These are phyloP conservation scores for Anolis apletophallus DNA, from an alignment of 2,797 vertebrate species.

Conservation along the genomic window DNA sequence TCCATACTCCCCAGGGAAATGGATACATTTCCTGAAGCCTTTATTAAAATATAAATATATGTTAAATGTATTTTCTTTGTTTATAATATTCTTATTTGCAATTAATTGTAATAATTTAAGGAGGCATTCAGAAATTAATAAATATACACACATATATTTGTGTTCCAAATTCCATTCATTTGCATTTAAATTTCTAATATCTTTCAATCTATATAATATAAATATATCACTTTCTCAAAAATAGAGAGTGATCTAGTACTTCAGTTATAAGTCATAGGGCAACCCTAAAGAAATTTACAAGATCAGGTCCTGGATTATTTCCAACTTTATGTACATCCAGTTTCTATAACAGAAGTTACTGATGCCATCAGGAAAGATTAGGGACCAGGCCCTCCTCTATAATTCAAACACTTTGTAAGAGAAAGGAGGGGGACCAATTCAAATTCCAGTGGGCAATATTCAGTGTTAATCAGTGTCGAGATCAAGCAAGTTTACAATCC, in stretches of 20 bases:
- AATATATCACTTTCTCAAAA: background rate
- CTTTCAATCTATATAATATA: background rate
- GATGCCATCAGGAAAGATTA: background rate
- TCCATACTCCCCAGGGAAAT: conserved; percentile 38
- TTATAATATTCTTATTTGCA: background rate
- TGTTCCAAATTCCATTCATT: background rate
- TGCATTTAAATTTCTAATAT: background rate
- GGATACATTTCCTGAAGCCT: conserved; percentile 14
- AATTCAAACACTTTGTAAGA: background rate
- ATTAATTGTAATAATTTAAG: background rate
- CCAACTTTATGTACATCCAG: background rate
- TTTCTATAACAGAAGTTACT: background rate
- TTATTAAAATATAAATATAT: background rate
- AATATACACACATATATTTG: background rate
- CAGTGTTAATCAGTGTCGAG: background rate
- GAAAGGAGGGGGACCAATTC: background rate
- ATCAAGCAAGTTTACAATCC: background rate
- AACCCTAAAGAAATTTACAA: background rate
- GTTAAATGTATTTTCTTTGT: background rate
- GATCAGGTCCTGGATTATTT: background rate
- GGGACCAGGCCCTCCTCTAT: background rate
- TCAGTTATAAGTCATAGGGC: background rate
- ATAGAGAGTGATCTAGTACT: background rate
- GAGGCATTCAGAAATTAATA: background rate
- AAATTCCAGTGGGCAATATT: background rate